A percentile compares a stretch with the other conserved stretches of the same genome.
These are phyloP conservation scores for Mormyrus lacerda DNA, from an alignment of 2,113 vertebrate genomes.

Conservation along the genomic window DNA sequence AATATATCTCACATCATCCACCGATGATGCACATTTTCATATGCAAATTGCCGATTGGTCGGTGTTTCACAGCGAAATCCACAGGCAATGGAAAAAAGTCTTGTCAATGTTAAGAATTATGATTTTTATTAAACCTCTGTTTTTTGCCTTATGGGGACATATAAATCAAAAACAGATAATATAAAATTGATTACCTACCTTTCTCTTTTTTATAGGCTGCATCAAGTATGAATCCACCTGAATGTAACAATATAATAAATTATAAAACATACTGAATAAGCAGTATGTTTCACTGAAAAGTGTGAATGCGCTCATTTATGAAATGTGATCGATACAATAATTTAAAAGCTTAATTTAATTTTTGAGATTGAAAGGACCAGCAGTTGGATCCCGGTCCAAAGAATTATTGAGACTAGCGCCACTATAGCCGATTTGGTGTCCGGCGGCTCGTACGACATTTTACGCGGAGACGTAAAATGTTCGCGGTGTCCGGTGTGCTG, in stretches of 20 bases:
- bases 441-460: not conserved
- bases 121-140: slow-evolving; percentile 27
- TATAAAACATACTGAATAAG: slow-evolving; percentile 15
- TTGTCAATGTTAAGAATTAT: slow-evolving; percentile 41
- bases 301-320: slow-evolving; percentile 4
- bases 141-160: slow-evolving; percentile 27
- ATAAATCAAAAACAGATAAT: not conserved
- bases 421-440: not conserved
- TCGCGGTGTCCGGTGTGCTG: not conserved
- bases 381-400: not conserved
- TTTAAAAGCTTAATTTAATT: slow-evolving; percentile 15
- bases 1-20: slow-evolving; percentile 36
- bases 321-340: slow-evolving; percentile 1
- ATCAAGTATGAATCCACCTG: not conserved
- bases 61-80: slow-evolving; percentile 34
- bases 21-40: slow-evolving; percentile 43
- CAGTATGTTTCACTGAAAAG: slow-evolving; percentile 6
- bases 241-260: slow-evolving; percentile 15
- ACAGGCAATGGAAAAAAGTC: slow-evolving; percentile 28
- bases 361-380: not conserved
- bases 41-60: slow-evolving; percentile 39
- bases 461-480: too few relatives aligned
- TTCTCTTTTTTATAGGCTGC: slow-evolving; percentile 10
- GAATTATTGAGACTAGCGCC: not conserved
- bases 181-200: slow-evolving; percentile 12